Evolutionary conservation across 2,113 vertebrate species (phyloP).

Genomic region (Neolamprologus brichardi): DNA sequence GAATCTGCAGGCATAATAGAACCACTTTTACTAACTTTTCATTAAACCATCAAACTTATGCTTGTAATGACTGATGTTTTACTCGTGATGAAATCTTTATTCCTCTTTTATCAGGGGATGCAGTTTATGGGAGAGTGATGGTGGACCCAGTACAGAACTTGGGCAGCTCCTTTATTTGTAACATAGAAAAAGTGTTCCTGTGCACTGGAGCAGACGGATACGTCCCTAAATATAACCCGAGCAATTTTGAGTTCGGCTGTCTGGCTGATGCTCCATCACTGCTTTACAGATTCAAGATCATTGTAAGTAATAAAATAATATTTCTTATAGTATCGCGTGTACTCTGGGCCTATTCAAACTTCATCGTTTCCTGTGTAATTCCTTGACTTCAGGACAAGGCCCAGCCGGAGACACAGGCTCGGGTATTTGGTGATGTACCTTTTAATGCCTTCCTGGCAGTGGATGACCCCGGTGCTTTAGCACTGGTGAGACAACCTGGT

Average conservation of each 20-base stretch:
- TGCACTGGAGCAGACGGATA: conserved; percentile 95
- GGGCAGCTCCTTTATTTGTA: conserved; percentile 89
- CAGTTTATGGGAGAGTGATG: conserved; percentile 89
- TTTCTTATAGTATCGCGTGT: rapidly evolving
- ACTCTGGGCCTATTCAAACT: background rate
- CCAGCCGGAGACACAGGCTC: conserved; percentile 88
- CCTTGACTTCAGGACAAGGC: conserved; percentile 81
- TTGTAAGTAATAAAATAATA: conserved; percentile 71
- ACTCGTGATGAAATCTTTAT: background rate
- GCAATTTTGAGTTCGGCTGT: conserved; percentile 87
- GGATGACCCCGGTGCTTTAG: conserved; percentile 82
- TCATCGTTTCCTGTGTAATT: background rate
- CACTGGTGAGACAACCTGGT: conserved; percentile 87
- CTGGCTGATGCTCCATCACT: conserved; percentile 88
- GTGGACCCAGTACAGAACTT: conserved; percentile 96
- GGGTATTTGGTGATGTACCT: conserved; percentile 77
- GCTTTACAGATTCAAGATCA: conserved; percentile 90
- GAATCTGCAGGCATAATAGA: background rate
- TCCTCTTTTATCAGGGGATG: conserved; percentile 73
- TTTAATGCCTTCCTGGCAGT: conserved; percentile 86
- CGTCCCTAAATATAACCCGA: conserved; percentile 90
- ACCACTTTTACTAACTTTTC: background rate
- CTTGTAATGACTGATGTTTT: background rate
- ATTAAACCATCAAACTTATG: background rate
- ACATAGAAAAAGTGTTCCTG: conserved; percentile 92